These are phyloP conservation scores for Thamnaconus septentrionalis DNA, from an alignment of 2,113 vertebrate genomes.

Conservation along the genomic window DNA sequence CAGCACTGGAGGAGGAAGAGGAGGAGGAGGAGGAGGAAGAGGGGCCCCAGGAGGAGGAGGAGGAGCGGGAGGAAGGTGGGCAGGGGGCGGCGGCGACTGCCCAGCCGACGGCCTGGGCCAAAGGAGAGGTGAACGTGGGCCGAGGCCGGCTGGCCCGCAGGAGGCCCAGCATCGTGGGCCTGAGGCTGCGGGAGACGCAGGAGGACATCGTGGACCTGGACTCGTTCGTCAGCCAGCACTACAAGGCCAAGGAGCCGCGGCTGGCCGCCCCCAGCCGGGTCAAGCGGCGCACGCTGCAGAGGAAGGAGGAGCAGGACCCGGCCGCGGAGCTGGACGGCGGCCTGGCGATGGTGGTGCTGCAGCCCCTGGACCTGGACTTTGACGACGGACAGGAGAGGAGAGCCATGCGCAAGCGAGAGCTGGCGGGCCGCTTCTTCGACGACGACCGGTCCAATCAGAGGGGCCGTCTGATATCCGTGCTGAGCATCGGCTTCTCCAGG, in stretches of 20 bases:
- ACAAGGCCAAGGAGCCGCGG: conserved; percentile 76
- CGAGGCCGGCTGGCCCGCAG: not conserved
- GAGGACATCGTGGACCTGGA: conserved; percentile 88
- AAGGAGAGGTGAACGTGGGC: conserved; percentile 21
- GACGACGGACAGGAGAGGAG: conserved; percentile 26
- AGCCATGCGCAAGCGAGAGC: conserved; percentile 56
- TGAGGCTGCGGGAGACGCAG: conserved; percentile 34
- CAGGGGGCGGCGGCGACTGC: conserved; percentile 46
- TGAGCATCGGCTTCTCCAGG: conserved; percentile 85
- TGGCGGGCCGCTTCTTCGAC: conserved; percentile 44
- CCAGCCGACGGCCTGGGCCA: conserved; percentile 23
- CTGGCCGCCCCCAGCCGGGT: conserved; percentile 42
- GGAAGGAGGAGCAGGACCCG: conserved; percentile 55
- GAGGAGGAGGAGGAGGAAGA: conserved; percentile 48
- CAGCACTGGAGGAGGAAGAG: conserved; percentile 11
- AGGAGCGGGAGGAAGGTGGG: conserved; percentile 17
- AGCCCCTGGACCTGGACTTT: conserved; percentile 48
- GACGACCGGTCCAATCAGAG: conserved; percentile 27
- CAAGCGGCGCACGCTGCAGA: conserved; percentile 55
- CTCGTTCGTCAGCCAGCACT: conserved; percentile 80
- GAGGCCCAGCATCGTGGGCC: conserved; percentile 72
- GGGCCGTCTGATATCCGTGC: conserved; percentile 79
- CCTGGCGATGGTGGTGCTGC: conserved; percentile 54
- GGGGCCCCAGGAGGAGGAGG: conserved; percentile 18
- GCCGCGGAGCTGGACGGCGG: conserved; percentile 46